A percentile compares a stretch with the other conserved stretches of the same genome.
phyloP scores from a whole-genome alignment of 1,140 invertebrate species.

The Calliopsis andreniformis region DNA sequence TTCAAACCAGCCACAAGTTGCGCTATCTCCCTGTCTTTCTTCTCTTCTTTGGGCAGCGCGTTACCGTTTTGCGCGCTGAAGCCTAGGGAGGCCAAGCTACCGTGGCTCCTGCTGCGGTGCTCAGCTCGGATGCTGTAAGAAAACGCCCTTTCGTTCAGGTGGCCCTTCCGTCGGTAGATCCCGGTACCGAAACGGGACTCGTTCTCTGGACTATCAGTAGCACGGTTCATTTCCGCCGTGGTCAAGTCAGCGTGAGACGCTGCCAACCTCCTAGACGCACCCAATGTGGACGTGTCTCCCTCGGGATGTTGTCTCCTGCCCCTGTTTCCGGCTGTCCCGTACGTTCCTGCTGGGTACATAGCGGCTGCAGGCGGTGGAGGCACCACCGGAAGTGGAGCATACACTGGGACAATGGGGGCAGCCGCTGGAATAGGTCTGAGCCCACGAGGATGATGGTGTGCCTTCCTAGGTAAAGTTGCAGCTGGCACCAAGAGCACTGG shows the following conservation, averaged over 20 bases:
- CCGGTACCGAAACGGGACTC: conserved; percentile 92
- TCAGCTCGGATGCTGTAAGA: conserved; percentile 96
- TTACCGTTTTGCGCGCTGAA: conserved; percentile 77
- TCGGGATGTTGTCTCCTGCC: conserved; percentile 83
- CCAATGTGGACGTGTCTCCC: conserved; percentile 73
- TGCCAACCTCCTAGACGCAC: conserved; percentile 74
- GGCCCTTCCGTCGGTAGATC: conserved; percentile 94
- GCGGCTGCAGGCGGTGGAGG: conserved; percentile 82
- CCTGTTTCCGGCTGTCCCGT: conserved; percentile 83
- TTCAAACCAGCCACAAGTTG: conserved; percentile 94
- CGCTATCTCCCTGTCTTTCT: conserved; percentile 94
- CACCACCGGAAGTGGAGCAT: conserved; percentile 81
- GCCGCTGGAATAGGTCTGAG: conserved; percentile 77
- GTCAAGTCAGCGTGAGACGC: conserved; percentile 75
- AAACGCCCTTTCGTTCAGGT: conserved; percentile 95
- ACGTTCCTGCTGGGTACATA: conserved; percentile 78
- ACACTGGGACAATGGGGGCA: conserved; percentile 77
- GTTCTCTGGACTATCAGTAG: conserved; percentile 84
- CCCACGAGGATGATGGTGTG: conserved; percentile 78
- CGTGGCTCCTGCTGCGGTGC: conserved; percentile 94
- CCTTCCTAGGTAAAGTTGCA: conserved; percentile 82
- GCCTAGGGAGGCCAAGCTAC: conserved; percentile 91
- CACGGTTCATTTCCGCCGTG: conserved; percentile 79
- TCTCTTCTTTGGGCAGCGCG: conserved; percentile 84
- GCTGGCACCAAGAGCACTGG: conserved; percentile 82